Conservation (phyloP, 35 echinoderm and acorn worm genomes). For the Lytechinus pictus region DNA sequence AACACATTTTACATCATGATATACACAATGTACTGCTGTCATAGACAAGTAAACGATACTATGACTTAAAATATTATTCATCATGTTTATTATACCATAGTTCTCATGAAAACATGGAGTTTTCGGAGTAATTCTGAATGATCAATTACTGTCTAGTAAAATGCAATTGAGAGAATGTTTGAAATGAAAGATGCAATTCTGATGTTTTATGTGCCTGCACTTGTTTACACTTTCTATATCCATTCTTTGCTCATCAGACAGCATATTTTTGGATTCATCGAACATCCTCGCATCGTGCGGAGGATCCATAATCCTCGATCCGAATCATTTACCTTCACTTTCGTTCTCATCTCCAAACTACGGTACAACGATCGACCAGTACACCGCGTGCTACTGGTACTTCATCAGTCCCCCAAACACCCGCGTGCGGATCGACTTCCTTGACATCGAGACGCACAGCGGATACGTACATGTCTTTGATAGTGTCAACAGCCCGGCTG, state of each 20-base stretch:
- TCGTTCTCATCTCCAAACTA: conserved; percentile 42
- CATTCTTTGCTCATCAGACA: not conserved
- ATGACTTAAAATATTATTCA: too few species aligned
- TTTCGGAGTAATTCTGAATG: too few species aligned
- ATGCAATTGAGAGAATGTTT: too few species aligned
- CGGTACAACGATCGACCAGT: not conserved
- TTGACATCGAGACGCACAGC: conserved; percentile 9
- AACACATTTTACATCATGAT: too few species aligned
- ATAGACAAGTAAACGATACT: too few species aligned
- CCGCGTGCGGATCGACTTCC: not conserved
- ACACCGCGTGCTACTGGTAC: conserved; percentile 50
- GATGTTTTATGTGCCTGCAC: too few species aligned
- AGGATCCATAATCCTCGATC: not conserved
- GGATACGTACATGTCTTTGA: conserved; percentile 23
- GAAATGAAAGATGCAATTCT: too few species aligned
- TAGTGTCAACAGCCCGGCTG: not conserved
- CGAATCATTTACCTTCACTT: not conserved
- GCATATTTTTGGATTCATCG: not conserved
- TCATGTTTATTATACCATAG: too few species aligned
- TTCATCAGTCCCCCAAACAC: not conserved
- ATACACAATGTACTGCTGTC: too few species aligned
- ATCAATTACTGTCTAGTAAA: too few species aligned
- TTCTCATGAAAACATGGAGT: too few species aligned
- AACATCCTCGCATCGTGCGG: not conserved
- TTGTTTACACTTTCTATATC: too few species aligned